phyloP scores from a whole-genome alignment of 1,140 invertebrate species.

The Drosophila nigrodunni region DNA sequence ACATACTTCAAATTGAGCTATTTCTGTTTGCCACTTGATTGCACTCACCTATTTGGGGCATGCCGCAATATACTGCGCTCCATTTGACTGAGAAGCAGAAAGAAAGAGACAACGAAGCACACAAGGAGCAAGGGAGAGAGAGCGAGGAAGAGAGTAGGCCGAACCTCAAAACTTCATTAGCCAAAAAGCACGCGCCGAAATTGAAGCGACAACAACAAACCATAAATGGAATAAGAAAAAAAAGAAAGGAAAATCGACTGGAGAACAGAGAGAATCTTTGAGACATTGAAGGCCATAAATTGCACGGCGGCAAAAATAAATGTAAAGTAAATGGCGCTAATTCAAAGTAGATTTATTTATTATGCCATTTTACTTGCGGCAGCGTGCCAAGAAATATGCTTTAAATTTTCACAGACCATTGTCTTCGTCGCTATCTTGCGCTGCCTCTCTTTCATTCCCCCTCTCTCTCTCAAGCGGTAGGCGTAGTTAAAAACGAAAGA shows the following conservation, averaged over 20 bases:
- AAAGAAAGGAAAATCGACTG: slow-evolving; percentile 4
- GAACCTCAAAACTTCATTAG: slow-evolving; percentile 79
- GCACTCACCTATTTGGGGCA: slow-evolving; percentile 40
- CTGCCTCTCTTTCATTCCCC: not conserved
- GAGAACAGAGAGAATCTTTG: slow-evolving; percentile 13
- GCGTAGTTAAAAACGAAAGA: not conserved
- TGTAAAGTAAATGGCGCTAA: slow-evolving; percentile 82
- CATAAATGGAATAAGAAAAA: slow-evolving; percentile 48
- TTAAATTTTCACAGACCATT: slow-evolving; percentile 63
- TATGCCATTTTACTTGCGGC: slow-evolving; percentile 75
- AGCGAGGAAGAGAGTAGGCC: not conserved
- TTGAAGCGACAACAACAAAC: slow-evolving; percentile 54
- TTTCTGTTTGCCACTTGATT: slow-evolving; percentile 54
- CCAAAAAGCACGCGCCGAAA: slow-evolving; percentile 76
- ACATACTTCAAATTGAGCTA: slow-evolving; percentile 53
- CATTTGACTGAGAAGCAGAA: not conserved
- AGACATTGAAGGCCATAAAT: slow-evolving; percentile 64
- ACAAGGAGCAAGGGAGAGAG: not conserved
- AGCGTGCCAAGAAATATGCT: slow-evolving; percentile 77
- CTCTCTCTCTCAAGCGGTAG: not conserved
- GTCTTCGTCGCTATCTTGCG: slow-evolving; percentile 29
- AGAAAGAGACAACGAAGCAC: not conserved
- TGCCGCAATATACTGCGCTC: slow-evolving; percentile 2
- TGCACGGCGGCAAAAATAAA: slow-evolving; percentile 75
- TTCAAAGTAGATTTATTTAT: slow-evolving; percentile 83